phyloP scores from a whole-genome alignment of 2,113 vertebrate species.

The Fregata magnificens region DNA sequence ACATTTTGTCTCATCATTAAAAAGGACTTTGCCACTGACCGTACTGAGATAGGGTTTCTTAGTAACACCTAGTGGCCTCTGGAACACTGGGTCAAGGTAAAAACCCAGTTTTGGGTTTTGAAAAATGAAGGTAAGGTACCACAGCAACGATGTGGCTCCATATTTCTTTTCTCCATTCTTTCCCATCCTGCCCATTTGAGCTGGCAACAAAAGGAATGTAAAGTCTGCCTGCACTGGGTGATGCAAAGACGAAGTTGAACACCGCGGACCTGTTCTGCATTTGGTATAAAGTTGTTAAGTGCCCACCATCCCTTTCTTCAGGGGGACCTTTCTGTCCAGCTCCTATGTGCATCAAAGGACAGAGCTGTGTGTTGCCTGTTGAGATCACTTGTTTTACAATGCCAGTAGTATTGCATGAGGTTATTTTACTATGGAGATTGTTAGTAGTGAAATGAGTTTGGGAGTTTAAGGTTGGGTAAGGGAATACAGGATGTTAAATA shows the following conservation, averaged over 20 bases:
- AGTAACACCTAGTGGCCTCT: neutral
- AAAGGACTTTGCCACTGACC: neutral
- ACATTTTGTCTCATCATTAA: neutral
- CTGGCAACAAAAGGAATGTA: neutral
- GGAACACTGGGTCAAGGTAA: neutral
- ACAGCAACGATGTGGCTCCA: neutral
- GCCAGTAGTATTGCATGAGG: neutral
- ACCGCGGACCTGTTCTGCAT: neutral
- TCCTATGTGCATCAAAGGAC: neutral
- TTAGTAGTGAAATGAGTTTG: neutral
- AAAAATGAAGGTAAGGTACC: neutral
- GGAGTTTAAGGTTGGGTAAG: neutral
- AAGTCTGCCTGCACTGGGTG: neutral
- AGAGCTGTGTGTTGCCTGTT: neutral
- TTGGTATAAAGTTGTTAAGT: neutral
- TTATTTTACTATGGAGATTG: neutral
- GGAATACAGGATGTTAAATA: neutral
- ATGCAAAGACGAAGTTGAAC: neutral
- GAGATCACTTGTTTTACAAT: neutral
- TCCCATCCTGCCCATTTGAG: neutral
- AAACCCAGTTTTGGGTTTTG: neutral
- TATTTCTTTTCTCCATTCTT: neutral
- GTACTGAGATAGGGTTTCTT: neutral
- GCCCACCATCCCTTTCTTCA: neutral
- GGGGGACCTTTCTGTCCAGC: neutral